Percentiles rank a stretch among this genome's conserved stretches.
Evolutionary conservation across 2,888 invertebrate species (phyloP).

Genomic region (Endomychus coccineus): DNA sequence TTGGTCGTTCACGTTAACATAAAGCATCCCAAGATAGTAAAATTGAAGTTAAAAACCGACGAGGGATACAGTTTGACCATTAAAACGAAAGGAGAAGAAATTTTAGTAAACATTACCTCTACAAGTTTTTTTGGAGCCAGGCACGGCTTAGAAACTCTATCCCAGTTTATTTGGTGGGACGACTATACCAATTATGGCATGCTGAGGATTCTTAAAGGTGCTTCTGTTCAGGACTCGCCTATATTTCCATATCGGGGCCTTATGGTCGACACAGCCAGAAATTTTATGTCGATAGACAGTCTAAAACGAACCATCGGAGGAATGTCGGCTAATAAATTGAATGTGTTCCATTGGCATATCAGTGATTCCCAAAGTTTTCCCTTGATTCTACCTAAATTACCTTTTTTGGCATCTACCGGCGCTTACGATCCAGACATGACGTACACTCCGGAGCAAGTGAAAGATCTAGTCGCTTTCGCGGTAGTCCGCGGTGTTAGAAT

Average conservation of each 20-base stretch:
- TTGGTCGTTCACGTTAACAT: slow-evolving; percentile 49
- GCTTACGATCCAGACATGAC: slow-evolving; percentile 68
- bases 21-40: slow-evolving; percentile 45
- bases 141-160: slow-evolving; percentile 68
- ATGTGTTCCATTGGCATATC: slow-evolving; percentile 90
- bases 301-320: slow-evolving; percentile 72
- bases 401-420: slow-evolving; percentile 74
- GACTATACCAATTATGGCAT: slow-evolving; percentile 51
- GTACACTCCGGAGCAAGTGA: slow-evolving; percentile 64
- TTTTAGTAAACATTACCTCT: slow-evolving; percentile 57
- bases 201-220: slow-evolving; percentile 58
- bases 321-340: slow-evolving; percentile 84
- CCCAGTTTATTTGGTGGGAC: slow-evolving; percentile 76
- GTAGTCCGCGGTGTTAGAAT: slow-evolving; percentile 77
- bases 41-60: slow-evolving; percentile 59
- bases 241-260: slow-evolving; percentile 75
- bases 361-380: slow-evolving; percentile 92
- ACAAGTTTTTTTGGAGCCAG: slow-evolving; percentile 70
- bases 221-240: slow-evolving; percentile 69
- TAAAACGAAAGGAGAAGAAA: slow-evolving; percentile 41
- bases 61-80: slow-evolving; percentile 67
- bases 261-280: slow-evolving; percentile 84
- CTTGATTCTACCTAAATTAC: slow-evolving; percentile 65
- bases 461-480: slow-evolving; percentile 68
- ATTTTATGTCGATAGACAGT: slow-evolving; percentile 70